A percentile compares a stretch with the other conserved stretches of the same genome.
phyloP scores from a whole-genome alignment of 2,113 vertebrate species.

The Dinomys branickii region DNA sequence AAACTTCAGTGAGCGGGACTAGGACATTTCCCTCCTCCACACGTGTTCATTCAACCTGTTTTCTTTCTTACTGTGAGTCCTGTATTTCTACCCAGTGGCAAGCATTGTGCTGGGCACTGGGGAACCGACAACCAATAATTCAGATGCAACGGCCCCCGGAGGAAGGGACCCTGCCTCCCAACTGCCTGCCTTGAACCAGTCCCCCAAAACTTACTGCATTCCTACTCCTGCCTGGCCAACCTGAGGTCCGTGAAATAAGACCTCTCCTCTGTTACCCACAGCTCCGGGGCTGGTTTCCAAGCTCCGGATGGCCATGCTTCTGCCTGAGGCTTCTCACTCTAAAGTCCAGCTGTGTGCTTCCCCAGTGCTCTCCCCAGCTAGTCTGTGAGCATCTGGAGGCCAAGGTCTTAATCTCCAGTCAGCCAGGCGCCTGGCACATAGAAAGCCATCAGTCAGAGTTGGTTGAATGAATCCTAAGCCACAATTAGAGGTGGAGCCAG shows the following conservation, averaged over 20 bases:
- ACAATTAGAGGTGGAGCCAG: neutral
- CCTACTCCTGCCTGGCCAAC: neutral
- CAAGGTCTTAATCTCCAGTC: neutral
- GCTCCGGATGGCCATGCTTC: neutral
- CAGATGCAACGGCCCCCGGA: neutral
- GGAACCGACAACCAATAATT: neutral
- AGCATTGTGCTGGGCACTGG: neutral
- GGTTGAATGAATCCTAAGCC: neutral
- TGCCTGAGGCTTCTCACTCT: neutral
- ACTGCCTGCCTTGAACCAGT: neutral
- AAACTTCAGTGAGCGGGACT: neutral
- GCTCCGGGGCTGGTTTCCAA: neutral
- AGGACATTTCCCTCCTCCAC: neutral
- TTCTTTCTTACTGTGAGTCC: neutral
- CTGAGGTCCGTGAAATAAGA: fast-evolving
- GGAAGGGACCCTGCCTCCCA: neutral
- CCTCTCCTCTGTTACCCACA: neutral
- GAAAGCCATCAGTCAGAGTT: neutral
- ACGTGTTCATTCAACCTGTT: neutral
- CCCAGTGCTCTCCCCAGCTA: neutral
- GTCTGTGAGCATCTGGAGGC: neutral
- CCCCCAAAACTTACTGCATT: neutral
- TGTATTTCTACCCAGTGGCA: no score
- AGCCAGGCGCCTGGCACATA: neutral
- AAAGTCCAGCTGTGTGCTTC: neutral